Percentiles rank a stretch among this genome's conserved stretches.
These are phyloP conservation scores for Lagodon rhomboides DNA, from an alignment of 2,797 vertebrate species.

Conservation along the genomic window DNA sequence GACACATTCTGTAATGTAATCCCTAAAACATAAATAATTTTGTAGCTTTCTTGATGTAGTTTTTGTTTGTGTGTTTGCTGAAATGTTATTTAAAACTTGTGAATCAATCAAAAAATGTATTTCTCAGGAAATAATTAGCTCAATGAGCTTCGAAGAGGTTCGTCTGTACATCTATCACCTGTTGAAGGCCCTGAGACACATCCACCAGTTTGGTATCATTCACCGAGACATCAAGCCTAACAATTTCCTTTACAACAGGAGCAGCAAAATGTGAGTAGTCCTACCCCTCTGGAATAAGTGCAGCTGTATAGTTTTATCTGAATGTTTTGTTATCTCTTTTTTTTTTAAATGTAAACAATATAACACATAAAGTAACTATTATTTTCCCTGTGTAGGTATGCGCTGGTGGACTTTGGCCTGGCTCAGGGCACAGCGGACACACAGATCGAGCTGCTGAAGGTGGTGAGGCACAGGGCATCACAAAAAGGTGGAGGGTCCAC, in stretches of 20 bases:
- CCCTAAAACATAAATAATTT: not conserved
- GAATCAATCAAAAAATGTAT: conserved; percentile 26
- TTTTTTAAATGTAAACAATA: not conserved
- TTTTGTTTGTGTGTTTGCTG: not conserved
- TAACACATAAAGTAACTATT: too few relatives aligned
- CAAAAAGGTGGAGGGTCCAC: conserved; percentile 88
- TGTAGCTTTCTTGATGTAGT: not conserved
- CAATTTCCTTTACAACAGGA: conserved; percentile 90
- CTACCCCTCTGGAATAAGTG: not conserved
- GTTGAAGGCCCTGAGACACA: conserved; percentile 92
- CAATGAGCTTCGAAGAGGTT: conserved; percentile 93
- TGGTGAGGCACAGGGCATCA: conserved; percentile 84
- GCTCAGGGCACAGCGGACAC: conserved; percentile 96
- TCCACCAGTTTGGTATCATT: conserved; percentile 97
- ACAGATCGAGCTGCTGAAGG: conserved; percentile 93
- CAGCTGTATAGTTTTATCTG: not conserved
- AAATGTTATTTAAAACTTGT: conserved; percentile 1
- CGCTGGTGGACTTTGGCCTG: conserved; percentile 97
- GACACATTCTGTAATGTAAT: not conserved
- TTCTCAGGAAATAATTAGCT: conserved; percentile 92
- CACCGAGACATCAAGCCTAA: conserved; percentile 94
- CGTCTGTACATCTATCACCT: conserved; percentile 95
- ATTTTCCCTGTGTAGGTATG: conserved; percentile 84
- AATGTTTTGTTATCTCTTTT: not conserved
- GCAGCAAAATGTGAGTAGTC: conserved; percentile 88